Base-by-base conservation (phyloP, 1,140 invertebrate species). In the Trichomalopsis sarcophagae region DNA sequence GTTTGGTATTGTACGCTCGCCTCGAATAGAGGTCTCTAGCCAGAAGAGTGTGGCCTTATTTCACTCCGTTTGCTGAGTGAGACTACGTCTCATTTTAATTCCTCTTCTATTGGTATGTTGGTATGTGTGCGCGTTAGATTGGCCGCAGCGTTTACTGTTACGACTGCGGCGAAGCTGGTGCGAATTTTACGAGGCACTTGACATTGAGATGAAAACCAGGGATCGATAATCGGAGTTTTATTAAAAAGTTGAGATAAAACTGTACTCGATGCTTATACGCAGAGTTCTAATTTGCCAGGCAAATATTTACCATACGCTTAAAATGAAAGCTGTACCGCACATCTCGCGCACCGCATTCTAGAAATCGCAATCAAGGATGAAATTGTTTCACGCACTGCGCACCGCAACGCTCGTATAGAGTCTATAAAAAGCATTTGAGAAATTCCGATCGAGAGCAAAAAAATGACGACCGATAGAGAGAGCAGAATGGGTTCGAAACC, bases 401-500 rank as follows among this genome's bases (percentile, higher is more conserved):
- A 21, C 17, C 17, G 14, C 40, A 7, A 44, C 27, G 47, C 13
- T 9, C 47, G 11, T 21, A 6, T 14, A 27, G 36, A 73, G 30
- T 36, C 68, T 68, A 71, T 81, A 50, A 27, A 68, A 71, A 71
- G 23, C 68, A 30, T 71, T 30, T 21, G 27, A 36, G 69, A 23
- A 55, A 74, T 82, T 30, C 36, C 21, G 10, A 84, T 71, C 7
- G 40, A 14, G 82, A 71, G 76, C 47, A 79, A 73, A 73, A 73
- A 40, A 77, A 75, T 66, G 7, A 33, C 33, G 71, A 11, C 13
- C 77, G 69, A 82, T 30, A 62, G 33, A 78, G 75, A 33, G n/a
- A 77, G 17, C 2, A 79, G 79, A 81, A 81, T 81, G 50, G 83
- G 83, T 66, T 84, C 69, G 50, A 80, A 84, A 84, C 77, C 77